Base-by-base conservation (phyloP, 2,888 invertebrate genomes). In the Sphaeridia pumilis region DNA sequence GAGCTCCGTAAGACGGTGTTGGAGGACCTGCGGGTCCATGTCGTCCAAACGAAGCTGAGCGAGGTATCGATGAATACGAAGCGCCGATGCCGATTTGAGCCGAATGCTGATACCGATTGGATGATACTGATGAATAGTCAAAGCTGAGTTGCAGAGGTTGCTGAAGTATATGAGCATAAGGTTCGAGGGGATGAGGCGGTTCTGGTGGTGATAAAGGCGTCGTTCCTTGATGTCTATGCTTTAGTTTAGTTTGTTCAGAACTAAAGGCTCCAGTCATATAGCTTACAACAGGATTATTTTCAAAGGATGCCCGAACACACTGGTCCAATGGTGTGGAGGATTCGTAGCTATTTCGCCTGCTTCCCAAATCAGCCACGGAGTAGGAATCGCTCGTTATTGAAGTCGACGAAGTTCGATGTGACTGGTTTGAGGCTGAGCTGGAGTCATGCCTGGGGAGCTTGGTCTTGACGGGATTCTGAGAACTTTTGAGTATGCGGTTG, bases 401-500 rank as follows among this genome's bases (percentile, higher is more conserved):
- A 7, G 52, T 47, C 24, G 43, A 34, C 17, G 43, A 47, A 14
- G 45, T 51, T 10, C 24, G 26, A 46, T 47, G 31, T 1, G 52
- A 47, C 17, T 43, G 52, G 14, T 46, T 52, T 3, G 52, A 52
- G 14, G 52, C 43, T 3, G 52, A 52, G 47, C 52, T 52, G 21
- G 52, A 52, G 20, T 52, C 52, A 20, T 47, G 21, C 24, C 46
- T n/a, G n/a, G 41, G 38, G 24, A 27, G 36, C 17, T 26, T 38
- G 3, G 38, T 17, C 7, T 14, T 7, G 5, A 38, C 5, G 10
- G 38, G 38, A 20, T 38, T 38, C 4, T 38, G 7, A 7, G 38
- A 14, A 5, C 38, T 43, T 22, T 52, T 52, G 1, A 63, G 45
- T 1, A 63, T 46, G 47, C 59, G 58, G 27, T 58, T 58, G 36